Evolutionary conservation across 2,797 vertebrate species (phyloP).

Genomic region (Allobates femoralis): DNA sequence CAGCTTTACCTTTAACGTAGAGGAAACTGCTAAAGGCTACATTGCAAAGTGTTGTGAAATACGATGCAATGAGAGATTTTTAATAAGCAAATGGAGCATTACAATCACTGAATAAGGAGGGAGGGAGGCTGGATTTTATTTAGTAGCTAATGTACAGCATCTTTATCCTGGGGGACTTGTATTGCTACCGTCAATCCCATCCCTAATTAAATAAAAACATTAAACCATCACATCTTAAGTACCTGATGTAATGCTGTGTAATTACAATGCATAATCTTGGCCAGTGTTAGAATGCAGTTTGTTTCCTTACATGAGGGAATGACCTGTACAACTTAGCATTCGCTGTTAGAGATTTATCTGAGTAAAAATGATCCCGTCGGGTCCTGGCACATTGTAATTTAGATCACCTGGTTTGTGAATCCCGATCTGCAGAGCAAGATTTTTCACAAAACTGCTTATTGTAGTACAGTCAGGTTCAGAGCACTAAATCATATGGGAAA

Average conservation of each 20-base stretch:
- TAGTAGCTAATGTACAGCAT: slow-evolving; percentile 60
- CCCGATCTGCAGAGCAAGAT: slow-evolving; percentile 9
- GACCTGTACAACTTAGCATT: slow-evolving; percentile 52
- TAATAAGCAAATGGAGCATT: slow-evolving; percentile 49
- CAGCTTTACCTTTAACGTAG: background rate
- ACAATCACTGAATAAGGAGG: slow-evolving; percentile 37
- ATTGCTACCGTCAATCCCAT: slow-evolving; percentile 57
- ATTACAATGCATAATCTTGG: slow-evolving; percentile 61
- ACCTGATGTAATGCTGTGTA: slow-evolving; percentile 61
- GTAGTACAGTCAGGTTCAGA: slow-evolving; percentile 18
- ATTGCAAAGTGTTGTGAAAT: slow-evolving; percentile 4
- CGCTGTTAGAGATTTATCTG: slow-evolving; percentile 35
- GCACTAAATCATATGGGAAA: slow-evolving; percentile 39
- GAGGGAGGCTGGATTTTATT: slow-evolving; percentile 50
- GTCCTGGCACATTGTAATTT: slow-evolving; percentile 33
- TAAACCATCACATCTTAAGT: slow-evolving; percentile 62
- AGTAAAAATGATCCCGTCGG: slow-evolving; percentile 37
- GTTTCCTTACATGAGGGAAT: slow-evolving; percentile 56
- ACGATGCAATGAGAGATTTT: slow-evolving; percentile 13
- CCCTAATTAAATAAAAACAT: slow-evolving; percentile 63
- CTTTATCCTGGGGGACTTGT: slow-evolving; percentile 48
- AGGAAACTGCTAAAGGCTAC: background rate
- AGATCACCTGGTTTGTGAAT: slow-evolving; percentile 34
- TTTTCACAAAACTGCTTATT: slow-evolving; percentile 12
- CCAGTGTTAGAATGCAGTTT: slow-evolving; percentile 38